These are phyloP conservation scores for Epinotia ramella DNA, from an alignment of 2,888 invertebrate genomes.

Conservation along the genomic window DNA sequence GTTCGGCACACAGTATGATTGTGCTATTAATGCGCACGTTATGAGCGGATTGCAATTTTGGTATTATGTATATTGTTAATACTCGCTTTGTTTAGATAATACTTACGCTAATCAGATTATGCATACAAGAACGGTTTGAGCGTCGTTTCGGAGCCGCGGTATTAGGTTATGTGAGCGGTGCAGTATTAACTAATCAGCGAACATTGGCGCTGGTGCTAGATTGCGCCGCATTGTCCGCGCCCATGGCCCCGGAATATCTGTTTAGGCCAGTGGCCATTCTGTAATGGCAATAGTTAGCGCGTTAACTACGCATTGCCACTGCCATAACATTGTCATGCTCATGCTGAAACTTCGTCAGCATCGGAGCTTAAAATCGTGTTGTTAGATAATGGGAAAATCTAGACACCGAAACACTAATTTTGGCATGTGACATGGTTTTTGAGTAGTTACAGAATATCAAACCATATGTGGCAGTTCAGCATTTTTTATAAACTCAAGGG, in stretches of 20 bases:
- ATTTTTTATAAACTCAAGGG: neutral
- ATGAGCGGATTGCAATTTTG: constrained; percentile 45
- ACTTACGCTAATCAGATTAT: constrained; percentile 84
- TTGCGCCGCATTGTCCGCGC: constrained; percentile 82
- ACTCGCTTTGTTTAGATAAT: constrained; percentile 75
- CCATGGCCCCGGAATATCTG: constrained; percentile 83
- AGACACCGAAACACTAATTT: neutral
- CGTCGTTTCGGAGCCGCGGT: constrained; percentile 64
- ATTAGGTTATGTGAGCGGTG: constrained; percentile 78
- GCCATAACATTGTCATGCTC: constrained; percentile 42
- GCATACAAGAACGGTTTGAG: constrained; percentile 82
- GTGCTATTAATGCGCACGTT: constrained; percentile 31
- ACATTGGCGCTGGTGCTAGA: constrained; percentile 80
- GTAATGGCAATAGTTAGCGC: constrained; percentile 78
- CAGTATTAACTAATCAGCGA: constrained; percentile 84
- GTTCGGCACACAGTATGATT: constrained; percentile 49
- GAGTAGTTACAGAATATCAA: neutral
- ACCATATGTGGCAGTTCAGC: neutral
- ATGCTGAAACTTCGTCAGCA: constrained; percentile 36
- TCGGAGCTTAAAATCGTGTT: constrained; percentile 1
- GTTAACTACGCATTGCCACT: constrained; percentile 61
- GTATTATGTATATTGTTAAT: constrained; percentile 70
- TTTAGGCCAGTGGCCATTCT: constrained; percentile 82
- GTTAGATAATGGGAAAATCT: constrained; percentile 3
- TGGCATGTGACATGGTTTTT: no score